Evolutionary conservation across 2,113 vertebrate genomes (phyloP), one percentile per base, ranked within the genome.

Genomic region (Hyla sarda): DNA sequence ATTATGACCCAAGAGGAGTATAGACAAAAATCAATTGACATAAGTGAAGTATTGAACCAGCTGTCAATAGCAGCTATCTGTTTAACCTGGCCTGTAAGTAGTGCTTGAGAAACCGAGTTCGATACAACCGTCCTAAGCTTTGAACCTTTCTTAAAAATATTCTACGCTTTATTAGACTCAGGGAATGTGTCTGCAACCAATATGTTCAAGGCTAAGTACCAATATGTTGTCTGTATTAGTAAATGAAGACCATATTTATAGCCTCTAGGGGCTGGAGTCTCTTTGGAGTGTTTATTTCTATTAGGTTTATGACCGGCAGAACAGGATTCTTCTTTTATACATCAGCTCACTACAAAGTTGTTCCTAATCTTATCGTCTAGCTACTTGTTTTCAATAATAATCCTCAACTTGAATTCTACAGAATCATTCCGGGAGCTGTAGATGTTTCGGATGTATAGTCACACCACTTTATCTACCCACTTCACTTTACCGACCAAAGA

Each of bases 11-110:
- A 56, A 60, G 21, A 45, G n/a, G 54, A 60, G 34, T 60, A 62
- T 25, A 60, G 77, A 80, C 77, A 62, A 62, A 69, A 80, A 80
- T 80, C 77, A 79, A 79, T 79, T 14, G 52, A 37, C 77, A 79
- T 79, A 60, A 54, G 50, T 79, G 77, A 79, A 50, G 23, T 79
- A 79, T 79, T 60, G 77, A 79, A 58, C 77, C 12, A 9, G 52
- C 56, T 79, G 77, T 79, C 77, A 60, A 58, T 58, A 58, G 19
- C 3, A 41, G 54, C 52, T 54, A 37, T 79, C 50, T 50, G 73
- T 52, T 76, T 50, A 52, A 76, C 52, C 52, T 41, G 77, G 17
- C 47, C 30, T 79, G 52, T 58, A 79, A 60, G 77, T 60, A 28
- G 73, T 76, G 48, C n/a, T 74, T 74, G 21, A 48, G 45, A 17